Base-by-base conservation (phyloP, 2,113 vertebrate species). In the Limanda limanda region DNA sequence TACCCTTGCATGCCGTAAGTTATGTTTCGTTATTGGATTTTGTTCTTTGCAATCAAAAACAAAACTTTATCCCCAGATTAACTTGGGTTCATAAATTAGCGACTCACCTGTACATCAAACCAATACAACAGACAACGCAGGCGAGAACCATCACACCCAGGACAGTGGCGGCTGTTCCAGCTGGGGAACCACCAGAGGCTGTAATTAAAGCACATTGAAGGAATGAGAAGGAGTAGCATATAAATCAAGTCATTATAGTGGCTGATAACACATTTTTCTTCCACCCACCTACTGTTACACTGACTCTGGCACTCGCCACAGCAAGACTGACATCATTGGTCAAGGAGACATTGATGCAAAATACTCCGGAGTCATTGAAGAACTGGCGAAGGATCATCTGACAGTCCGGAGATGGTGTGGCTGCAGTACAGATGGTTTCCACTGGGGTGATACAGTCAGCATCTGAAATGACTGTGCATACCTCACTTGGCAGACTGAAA, bases 321-420 rank as follows among this genome's bases (percentile, higher is more conserved):
- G 97, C 97, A 78, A 98, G 91, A 81, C 97, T 95, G 77, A 96
- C 96, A 54, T 95, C 93, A 80, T 97, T 96, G 68, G 96, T 95
- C 88, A 99, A 64, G 18, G 97, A 97, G 63, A 99, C 95, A 67
- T 98, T 98, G 83, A 99, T 93, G 85, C 97, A 99, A 90, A 96
- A 99, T 40, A 94, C 91, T 10, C 97, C 97, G 0, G 95, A 95
- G 60, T 95, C 91, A 48, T 96, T 96, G 89, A 99, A 96, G 78
- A 92, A 94, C 87, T 97, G 97, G 3, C 96, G 93, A 55, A 99
- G 93, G 76, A 97, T 93, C 64, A 99, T 89, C 80, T 96, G 95
- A 85, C 97, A 98, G 81, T 95, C 95, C 5, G 96, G 92, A 4
- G 92, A 92, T 0, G 96, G 96, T 1, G 86, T 52, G 71, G 96